Evolutionary conservation across 23 tunicate genomes (phyloP).

Genomic region (Pegea sp.): DNA sequence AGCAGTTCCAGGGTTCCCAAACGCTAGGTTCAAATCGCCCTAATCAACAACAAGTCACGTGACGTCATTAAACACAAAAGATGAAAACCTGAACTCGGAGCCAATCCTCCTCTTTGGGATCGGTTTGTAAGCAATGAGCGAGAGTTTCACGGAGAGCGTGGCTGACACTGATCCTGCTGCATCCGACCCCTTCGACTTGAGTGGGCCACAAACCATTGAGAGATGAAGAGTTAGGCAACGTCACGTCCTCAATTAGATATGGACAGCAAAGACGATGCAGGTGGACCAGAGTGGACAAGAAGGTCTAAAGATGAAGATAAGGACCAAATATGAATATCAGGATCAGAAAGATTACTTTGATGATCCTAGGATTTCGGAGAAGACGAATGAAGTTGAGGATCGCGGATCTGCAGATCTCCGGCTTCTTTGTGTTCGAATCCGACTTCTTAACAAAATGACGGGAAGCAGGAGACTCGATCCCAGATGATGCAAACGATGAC

Average conservation of each 20-base stretch:
- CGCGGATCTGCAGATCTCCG: no score
- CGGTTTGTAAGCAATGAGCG: constrained; percentile 28
- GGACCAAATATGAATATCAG: no score
- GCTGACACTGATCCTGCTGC: constrained; percentile 60
- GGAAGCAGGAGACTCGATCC: no score
- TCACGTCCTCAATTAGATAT: constrained; percentile 47
- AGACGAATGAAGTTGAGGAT: no score
- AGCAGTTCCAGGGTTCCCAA: constrained; percentile 24
- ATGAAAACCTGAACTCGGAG: constrained; percentile 44
- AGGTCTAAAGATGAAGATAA: no score
- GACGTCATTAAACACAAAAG: no score
- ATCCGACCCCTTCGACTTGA: constrained; percentile 23
- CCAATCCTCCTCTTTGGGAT: constrained; percentile 38
- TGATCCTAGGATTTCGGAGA: neutral
- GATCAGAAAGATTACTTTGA: neutral
- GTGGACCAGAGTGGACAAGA: constrained; percentile 39
- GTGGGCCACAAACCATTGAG: constrained; percentile 63
- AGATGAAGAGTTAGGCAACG: constrained; percentile 15
- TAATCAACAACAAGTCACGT: no score
- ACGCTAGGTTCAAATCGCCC: constrained; percentile 47
- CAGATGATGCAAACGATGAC: no score
- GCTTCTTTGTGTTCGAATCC: no score
- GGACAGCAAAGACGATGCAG: constrained; percentile 60
- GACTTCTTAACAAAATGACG: no score
- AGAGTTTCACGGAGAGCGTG: constrained; percentile 38